Percentiles rank a stretch among this genome's conserved stretches.
These are phyloP conservation scores for Stichopus horrens DNA, from an alignment of 53 echinoderm and acorn worm genomes.

Conservation along the genomic window DNA sequence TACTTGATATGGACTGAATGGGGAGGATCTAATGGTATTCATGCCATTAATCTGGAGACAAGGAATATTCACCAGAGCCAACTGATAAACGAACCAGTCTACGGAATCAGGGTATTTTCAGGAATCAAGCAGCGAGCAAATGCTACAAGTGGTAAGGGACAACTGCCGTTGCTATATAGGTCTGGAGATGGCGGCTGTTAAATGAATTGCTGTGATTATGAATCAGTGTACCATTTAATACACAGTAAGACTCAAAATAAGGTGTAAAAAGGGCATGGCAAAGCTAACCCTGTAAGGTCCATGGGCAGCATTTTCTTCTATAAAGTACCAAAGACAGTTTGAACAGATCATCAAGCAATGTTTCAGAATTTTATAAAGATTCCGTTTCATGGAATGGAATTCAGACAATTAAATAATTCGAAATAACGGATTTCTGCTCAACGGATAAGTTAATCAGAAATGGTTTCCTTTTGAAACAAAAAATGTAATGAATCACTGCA, in stretches of 20 bases:
- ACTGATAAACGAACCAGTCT: conserved; percentile 57
- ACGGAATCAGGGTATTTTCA: conserved; percentile 73
- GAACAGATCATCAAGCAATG: too few species aligned
- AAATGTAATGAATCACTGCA: too few species aligned
- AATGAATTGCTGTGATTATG: too few species aligned
- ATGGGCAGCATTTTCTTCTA: background rate
- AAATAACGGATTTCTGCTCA: too few species aligned
- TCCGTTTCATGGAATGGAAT: too few species aligned
- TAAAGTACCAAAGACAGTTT: too few species aligned
- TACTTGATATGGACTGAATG: conserved; percentile 87
- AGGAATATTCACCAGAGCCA: conserved; percentile 59
- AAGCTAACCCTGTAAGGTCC: conserved; percentile 70
- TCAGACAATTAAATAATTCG: too few species aligned
- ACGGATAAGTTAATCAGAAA: too few species aligned
- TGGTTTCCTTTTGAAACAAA: too few species aligned
- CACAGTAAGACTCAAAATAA: background rate
- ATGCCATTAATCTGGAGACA: conserved; percentile 71
- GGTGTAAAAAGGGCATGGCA: background rate
- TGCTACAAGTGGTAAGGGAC: conserved; percentile 10
- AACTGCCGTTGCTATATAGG: background rate
- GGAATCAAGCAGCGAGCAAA: conserved; percentile 62
- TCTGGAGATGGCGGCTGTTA: background rate
- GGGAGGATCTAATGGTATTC: conserved; percentile 72
- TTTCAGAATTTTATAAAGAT: too few species aligned
- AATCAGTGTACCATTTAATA: too few species aligned